Percentiles rank a stretch among this genome's conserved stretches.
Conservation (phyloP, 2,113 vertebrate species). For the Tychaedon coryphoeus region DNA sequence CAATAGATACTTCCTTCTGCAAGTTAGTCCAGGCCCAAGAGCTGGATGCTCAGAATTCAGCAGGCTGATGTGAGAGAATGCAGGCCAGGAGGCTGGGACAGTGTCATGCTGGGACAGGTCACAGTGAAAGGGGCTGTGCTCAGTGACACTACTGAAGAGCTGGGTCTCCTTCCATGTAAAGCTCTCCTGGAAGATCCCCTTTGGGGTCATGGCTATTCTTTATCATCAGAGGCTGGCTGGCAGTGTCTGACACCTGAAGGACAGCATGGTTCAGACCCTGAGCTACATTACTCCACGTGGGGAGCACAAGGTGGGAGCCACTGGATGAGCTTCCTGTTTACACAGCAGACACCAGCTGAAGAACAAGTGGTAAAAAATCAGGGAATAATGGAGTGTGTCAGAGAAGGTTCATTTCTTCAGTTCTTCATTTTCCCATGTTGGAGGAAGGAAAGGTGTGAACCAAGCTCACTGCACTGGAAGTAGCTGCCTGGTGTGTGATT, state of each 20-base stretch:
- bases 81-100: accelerated
- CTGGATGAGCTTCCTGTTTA: neutral
- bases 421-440: neutral
- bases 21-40: neutral
- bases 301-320: neutral
- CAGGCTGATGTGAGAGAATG: neutral
- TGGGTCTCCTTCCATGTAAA: neutral
- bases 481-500: accelerated
- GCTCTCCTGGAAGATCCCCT: neutral
- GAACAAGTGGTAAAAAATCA: neutral
- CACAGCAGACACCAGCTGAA: neutral
- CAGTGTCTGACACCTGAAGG: neutral
- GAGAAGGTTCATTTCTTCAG: neutral
- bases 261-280: neutral
- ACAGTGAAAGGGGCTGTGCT: neutral
- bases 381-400: neutral
- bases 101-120: neutral
- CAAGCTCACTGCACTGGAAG: neutral
- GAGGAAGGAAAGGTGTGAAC: neutral
- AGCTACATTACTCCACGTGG: accelerated
- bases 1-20: neutral
- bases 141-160: neutral
- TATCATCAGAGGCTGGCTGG: neutral
- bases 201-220: neutral
- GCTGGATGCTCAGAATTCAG: neutral